phyloP scores from a whole-genome alignment of 2,113 vertebrate genomes.

The Mustela lutreola region DNA sequence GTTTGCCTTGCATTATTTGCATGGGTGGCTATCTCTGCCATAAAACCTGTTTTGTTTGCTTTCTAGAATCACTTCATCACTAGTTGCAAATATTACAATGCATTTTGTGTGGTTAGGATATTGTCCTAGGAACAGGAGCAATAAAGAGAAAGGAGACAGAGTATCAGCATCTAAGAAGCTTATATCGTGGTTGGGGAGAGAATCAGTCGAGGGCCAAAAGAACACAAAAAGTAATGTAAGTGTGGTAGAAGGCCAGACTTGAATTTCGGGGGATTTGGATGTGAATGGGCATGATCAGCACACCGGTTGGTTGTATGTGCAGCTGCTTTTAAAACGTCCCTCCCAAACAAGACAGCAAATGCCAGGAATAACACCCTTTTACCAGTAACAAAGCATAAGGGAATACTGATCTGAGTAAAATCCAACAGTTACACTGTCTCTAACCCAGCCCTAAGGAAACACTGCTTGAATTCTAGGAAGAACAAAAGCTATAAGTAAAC shows the following conservation, averaged over 20 bases:
- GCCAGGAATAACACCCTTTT: background rate
- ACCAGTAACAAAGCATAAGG: slow-evolving; percentile 43
- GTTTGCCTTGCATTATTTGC: slow-evolving; percentile 78
- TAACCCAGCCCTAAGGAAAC: slow-evolving; percentile 29
- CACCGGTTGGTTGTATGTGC: background rate
- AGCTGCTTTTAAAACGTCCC: slow-evolving; percentile 13
- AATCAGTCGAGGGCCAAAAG: slow-evolving; percentile 1
- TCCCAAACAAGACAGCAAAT: slow-evolving; percentile 45
- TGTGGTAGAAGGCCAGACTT: background rate
- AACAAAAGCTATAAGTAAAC: slow-evolving; percentile 47
- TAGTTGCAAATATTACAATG: slow-evolving; percentile 63
- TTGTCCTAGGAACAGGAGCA: slow-evolving; percentile 6
- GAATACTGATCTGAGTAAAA: slow-evolving; percentile 53
- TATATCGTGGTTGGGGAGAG: slow-evolving; percentile 19
- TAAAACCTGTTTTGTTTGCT: slow-evolving; percentile 72
- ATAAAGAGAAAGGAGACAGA: slow-evolving; percentile 56
- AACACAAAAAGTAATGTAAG: slow-evolving; percentile 48
- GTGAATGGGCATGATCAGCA: background rate
- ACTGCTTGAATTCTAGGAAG: slow-evolving; percentile 45
- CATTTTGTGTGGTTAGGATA: slow-evolving; percentile 59
- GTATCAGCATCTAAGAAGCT: slow-evolving; percentile 43
- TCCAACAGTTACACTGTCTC: slow-evolving; percentile 29
- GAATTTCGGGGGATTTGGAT: slow-evolving; percentile 47
- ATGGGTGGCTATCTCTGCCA: slow-evolving; percentile 68
- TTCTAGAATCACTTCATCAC: slow-evolving; percentile 73